Evolutionary conservation across 2,888 invertebrate genomes (phyloP), one percentile per base, ranked within the genome.

Genomic region (Abrostola tripartita): DNA sequence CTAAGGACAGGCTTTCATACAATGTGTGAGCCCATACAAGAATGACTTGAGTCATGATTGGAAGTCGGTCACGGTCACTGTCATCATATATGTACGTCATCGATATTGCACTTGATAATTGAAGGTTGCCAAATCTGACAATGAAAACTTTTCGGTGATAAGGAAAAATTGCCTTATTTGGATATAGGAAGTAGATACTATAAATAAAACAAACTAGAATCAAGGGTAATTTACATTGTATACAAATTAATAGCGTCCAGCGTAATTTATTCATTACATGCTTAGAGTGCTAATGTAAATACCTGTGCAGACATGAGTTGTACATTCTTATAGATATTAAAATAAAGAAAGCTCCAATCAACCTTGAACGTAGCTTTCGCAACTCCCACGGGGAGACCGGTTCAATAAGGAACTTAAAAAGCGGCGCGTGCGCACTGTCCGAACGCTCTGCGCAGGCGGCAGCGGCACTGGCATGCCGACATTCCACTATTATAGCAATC

Each of bases 351-450:
- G 81, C 69, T 73, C 41, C 59, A 68, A 54, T 67, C 63, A 77
- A 78, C 79, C 82, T 82, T 81, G 77, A 69, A 65, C 24, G 49
- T 66, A 64, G 67, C 82, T 82, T 82, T 82, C 82, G 80, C 76
- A 74, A 76, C 72, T 70, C 68, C 76, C 59, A 79, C 74, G 55
- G 72, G 62, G 63, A 68, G 79, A 81, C 79, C 81, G 81, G 81
- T 84, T 79, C 72, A 56, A 79, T 72, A 74, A 71, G 77, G 68
- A 76, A 77, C 68, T 71, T 60, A 65, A 76, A 67, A 73, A 68
- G 37, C 55, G 37, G 42, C 74, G 65, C 66, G 62, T 73, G 76
- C 64, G 71, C 65, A 55, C 54, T 65, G 60, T 68, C 12, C 42
- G 67, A 74, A 68, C 65, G 59, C 12, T 41, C n/a, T 14, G 52